phyloP scores from a whole-genome alignment of 2,888 invertebrate genomes.

The Acleris sparsana region DNA sequence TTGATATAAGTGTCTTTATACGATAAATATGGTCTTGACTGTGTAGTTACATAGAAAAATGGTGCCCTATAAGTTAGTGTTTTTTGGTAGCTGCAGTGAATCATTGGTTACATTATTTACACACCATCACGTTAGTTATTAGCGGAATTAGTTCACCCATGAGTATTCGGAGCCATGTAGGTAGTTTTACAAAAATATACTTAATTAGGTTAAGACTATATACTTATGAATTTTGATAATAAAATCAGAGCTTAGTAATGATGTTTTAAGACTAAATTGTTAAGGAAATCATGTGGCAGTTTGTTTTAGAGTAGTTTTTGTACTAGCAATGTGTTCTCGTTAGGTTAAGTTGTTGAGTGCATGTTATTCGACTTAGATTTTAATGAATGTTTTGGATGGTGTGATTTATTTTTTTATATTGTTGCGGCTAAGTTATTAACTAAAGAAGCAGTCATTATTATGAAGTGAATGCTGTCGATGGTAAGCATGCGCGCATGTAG shows the following conservation, averaged over 20 bases:
- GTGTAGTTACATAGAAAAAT: background rate
- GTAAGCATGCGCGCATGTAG: background rate
- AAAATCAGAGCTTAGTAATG: constrained; percentile 66
- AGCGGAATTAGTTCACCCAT: constrained; percentile 5
- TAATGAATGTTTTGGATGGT: constrained; percentile 28
- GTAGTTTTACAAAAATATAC: constrained; percentile 42
- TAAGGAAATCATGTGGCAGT: constrained; percentile 23
- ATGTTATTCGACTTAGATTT: constrained; percentile 32
- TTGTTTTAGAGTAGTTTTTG: constrained; percentile 45
- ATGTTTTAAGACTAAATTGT: constrained; percentile 48
- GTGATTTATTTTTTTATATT: constrained; percentile 13
- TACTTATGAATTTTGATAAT: constrained; percentile 56
- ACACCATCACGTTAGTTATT: constrained; percentile 15
- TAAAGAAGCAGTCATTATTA: background rate
- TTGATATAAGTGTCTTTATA: too few species aligned
- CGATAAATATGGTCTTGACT: too few species aligned
- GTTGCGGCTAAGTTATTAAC: constrained; percentile 12
- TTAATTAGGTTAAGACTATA: constrained; percentile 39
- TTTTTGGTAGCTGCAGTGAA: constrained; percentile 1
- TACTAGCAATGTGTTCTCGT: constrained; percentile 65
- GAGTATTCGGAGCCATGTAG: constrained; percentile 42
- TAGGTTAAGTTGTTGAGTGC: constrained; percentile 50
- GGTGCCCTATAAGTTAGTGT: background rate
- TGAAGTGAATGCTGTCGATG: background rate
- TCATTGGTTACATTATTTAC: constrained; percentile 9